Conservation (phyloP, 2,888 invertebrate species). For the Pteria penguin region DNA sequence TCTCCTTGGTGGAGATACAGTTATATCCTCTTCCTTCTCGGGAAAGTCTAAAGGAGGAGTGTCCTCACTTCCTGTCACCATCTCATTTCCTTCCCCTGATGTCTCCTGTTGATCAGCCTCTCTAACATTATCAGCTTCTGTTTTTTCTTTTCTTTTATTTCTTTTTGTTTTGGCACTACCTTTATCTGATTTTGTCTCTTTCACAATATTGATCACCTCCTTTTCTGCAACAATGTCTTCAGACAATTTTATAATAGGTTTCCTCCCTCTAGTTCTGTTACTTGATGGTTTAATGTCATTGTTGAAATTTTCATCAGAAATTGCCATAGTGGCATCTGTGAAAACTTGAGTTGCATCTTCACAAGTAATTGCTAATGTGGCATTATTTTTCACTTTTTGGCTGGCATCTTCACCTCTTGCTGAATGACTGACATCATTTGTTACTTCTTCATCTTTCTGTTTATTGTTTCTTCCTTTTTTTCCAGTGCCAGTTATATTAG, state of each 20-base stretch:
- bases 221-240: too few relatives aligned
- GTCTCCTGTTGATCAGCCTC: neutral
- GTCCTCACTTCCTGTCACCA: neutral
- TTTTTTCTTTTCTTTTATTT: conserved; percentile 15
- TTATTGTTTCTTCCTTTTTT: too few relatives aligned
- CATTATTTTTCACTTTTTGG: too few relatives aligned
- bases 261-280: too few relatives aligned
- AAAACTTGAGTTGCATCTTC: conserved; percentile 14
- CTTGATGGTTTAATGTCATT: too few relatives aligned
- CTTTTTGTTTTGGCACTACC: neutral
- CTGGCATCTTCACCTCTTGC: too few relatives aligned
- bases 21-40: neutral
- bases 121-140: conserved; percentile 7
- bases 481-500: too few relatives aligned
- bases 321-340: neutral
- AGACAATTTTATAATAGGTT: too few relatives aligned
- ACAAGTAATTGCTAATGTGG: too few relatives aligned
- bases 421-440: too few relatives aligned
- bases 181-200: neutral
- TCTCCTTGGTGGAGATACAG: neutral
- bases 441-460: too few relatives aligned
- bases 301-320: neutral
- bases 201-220: neutral
- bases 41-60: neutral
- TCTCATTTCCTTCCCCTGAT: neutral